Conservation (phyloP, 2,888 invertebrate species). For the Listrodromus nycthemerus region DNA sequence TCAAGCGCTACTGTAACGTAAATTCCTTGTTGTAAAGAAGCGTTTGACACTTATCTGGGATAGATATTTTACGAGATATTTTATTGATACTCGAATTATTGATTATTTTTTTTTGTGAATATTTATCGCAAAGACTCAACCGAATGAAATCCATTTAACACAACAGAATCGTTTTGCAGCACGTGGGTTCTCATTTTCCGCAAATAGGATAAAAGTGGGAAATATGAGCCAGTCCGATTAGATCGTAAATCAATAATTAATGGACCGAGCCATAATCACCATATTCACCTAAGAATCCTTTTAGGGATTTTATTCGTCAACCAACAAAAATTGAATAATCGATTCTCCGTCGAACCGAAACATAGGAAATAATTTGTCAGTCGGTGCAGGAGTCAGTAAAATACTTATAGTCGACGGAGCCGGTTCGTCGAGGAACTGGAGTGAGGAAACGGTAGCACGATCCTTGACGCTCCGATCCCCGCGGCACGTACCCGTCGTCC, state of each 20-base stretch:
- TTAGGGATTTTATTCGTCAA: slow-evolving; percentile 33
- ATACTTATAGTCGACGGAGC: slow-evolving; percentile 38
- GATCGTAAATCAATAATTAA: no score
- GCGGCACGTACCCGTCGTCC: slow-evolving; percentile 52
- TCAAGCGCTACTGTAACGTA: background rate
- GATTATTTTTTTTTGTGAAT: slow-evolving; percentile 24
- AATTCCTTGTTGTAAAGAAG: background rate
- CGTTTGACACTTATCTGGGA: background rate
- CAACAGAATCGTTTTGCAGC: background rate
- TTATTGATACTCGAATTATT: background rate
- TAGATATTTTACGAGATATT: background rate
- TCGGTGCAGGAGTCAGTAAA: slow-evolving; percentile 15
- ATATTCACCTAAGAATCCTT: no score
- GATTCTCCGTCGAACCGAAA: slow-evolving; percentile 39
- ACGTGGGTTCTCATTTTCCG: no score
- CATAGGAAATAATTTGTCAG: slow-evolving; percentile 16
- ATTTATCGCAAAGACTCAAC: slow-evolving; percentile 51
- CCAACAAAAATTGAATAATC: slow-evolving; percentile 59
- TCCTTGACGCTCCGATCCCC: slow-evolving; percentile 60
- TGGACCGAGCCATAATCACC: no score
- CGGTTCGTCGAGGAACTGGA: slow-evolving; percentile 45
- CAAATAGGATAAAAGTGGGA: no score
- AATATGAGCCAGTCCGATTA: no score
- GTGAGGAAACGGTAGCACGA: slow-evolving; percentile 65
- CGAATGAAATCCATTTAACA: background rate